A percentile compares a stretch with the other conserved stretches of the same genome.
Conservation (phyloP, 2,113 vertebrate genomes). For the Ascaphus truei region DNA sequence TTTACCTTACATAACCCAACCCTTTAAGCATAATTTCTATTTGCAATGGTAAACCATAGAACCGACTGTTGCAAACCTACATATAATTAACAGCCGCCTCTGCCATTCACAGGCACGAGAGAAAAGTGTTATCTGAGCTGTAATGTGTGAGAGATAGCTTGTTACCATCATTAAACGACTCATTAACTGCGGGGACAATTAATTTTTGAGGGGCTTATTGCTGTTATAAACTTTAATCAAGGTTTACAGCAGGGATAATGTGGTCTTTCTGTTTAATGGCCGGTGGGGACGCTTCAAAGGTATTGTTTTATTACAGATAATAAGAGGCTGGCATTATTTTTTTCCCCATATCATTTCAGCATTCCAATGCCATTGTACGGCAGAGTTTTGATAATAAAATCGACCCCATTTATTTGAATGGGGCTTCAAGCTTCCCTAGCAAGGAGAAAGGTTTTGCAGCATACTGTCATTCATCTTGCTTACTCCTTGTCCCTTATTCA, state of each 20-base stretch:
- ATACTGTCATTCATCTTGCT: too few species aligned
- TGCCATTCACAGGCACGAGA: constrained; percentile 21
- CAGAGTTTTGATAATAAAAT: background rate
- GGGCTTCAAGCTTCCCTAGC: background rate
- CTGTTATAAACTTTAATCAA: constrained; percentile 37
- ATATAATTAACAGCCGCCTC: constrained; percentile 14
- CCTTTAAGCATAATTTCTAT: too few species aligned
- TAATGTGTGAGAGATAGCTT: constrained; percentile 36
- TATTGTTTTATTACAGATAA: constrained; percentile 31
- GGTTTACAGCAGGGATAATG: constrained; percentile 36
- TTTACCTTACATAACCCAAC: too few species aligned
- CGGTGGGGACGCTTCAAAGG: constrained; percentile 17
- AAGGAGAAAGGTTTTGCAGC: too few species aligned
- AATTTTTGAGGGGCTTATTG: constrained; percentile 37
- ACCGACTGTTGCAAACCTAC: background rate
- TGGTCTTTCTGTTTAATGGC: constrained; percentile 34
- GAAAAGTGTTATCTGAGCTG: constrained; percentile 29
- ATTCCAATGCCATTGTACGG: constrained; percentile 5
- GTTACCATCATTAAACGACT: constrained; percentile 35
- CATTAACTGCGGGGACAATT: constrained; percentile 35
- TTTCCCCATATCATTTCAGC: constrained; percentile 7
- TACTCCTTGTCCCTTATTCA: too few species aligned
- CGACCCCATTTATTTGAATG: background rate
- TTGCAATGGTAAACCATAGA: background rate
- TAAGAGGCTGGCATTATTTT: constrained; percentile 28